phyloP scores from a whole-genome alignment of 2,113 vertebrate genomes.

The Seriola quinqueradiata region DNA sequence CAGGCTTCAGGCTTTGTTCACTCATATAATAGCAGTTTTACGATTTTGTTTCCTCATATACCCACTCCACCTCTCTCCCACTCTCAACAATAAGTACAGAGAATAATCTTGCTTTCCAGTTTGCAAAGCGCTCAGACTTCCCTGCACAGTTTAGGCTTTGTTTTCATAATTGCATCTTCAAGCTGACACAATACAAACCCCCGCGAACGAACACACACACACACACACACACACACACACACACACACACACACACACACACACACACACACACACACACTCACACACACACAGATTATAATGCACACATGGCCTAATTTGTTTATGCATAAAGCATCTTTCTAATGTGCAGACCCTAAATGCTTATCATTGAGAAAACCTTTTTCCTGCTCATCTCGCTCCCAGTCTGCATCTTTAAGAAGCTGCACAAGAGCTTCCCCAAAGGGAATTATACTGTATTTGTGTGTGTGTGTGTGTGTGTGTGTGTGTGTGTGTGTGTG shows the following conservation, averaged over 20 bases:
- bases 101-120: slow-evolving; percentile 65
- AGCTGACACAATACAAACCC: slow-evolving; percentile 53
- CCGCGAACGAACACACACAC: slow-evolving; percentile 25
- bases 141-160: slow-evolving; percentile 66
- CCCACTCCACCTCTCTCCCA: slow-evolving; percentile 39
- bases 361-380: slow-evolving; percentile 64
- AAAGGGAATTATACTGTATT: slow-evolving; percentile 34
- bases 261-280: slow-evolving; percentile 22
- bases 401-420: slow-evolving; percentile 48
- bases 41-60: slow-evolving; percentile 64
- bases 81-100: slow-evolving; percentile 45
- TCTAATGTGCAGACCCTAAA: slow-evolving; percentile 73
- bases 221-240: background rate
- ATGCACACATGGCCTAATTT: slow-evolving; percentile 56
- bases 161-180: slow-evolving; percentile 78
- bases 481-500: slow-evolving; percentile 25
- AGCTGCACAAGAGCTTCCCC: slow-evolving; percentile 56
- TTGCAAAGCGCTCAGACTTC: slow-evolving; percentile 47
- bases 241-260: background rate
- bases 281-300: background rate
- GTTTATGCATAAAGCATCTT: slow-evolving; percentile 69
- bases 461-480: slow-evolving; percentile 4
- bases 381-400: slow-evolving; percentile 54
- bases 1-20: slow-evolving; percentile 56
- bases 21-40: slow-evolving; percentile 51